Evolutionary conservation across 2,797 vertebrate genomes (phyloP).

Genomic region (Cebuella pygmaea): DNA sequence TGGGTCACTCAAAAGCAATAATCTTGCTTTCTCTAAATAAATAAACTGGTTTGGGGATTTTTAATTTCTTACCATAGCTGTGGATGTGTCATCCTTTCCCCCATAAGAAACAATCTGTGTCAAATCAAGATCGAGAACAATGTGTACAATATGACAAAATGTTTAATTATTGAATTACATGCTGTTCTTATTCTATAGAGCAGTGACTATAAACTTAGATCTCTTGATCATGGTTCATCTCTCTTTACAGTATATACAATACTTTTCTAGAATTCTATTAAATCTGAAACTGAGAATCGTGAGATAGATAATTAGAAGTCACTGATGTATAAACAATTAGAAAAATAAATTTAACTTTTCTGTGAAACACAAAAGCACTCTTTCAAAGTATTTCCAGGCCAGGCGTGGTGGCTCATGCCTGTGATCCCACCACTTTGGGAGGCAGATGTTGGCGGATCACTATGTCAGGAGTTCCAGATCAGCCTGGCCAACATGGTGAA

Average conservation of each 20-base stretch:
- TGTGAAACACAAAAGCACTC: background rate
- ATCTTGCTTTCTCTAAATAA: background rate
- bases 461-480: no score
- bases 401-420: no score
- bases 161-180: background rate
- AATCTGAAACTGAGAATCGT: background rate
- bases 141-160: background rate
- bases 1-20: background rate
- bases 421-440: no score
- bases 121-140: background rate
- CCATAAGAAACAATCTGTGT: background rate
- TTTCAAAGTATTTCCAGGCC: background rate
- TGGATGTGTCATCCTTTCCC: background rate
- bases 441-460: no score
- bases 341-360: slow-evolving; percentile 4
- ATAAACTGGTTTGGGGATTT: background rate
- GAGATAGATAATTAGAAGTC: background rate
- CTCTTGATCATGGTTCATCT: background rate
- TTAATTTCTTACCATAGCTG: background rate
- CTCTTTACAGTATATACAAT: background rate
- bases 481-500: no score
- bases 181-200: background rate
- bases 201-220: background rate
- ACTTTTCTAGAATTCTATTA: slow-evolving; percentile 14
- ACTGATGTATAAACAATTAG: background rate